Conservation (phyloP, 2,113 vertebrate genomes). For the Salvelinus namaycush region DNA sequence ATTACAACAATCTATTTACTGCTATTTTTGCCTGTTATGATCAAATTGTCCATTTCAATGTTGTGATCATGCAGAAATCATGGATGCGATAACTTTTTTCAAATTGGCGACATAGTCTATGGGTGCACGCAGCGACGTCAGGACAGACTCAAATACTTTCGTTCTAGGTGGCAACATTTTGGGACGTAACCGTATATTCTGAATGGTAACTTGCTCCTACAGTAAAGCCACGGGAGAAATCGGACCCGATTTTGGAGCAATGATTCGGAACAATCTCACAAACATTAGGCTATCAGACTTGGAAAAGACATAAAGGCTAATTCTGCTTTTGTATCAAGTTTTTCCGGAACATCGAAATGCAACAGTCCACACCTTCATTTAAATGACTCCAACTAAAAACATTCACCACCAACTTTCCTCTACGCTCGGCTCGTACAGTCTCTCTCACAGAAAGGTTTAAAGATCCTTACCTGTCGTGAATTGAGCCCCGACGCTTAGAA, state of each 20-base stretch:
- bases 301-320: no score
- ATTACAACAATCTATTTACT: not conserved
- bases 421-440: not conserved
- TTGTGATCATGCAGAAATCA: not conserved
- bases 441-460: conserved; percentile 4
- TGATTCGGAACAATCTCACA: not conserved
- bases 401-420: conserved; percentile 21
- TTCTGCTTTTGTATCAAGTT: conserved; percentile 3
- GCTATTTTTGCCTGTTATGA: not conserved
- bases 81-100: not conserved
- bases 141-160: no score
- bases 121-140: not conserved
- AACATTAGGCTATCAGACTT: not conserved
- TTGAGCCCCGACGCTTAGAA: conserved; percentile 32
- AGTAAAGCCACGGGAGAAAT: not conserved
- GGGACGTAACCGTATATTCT: not conserved
- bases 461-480: conserved; percentile 45
- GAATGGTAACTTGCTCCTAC: not conserved
- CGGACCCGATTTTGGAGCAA: not conserved
- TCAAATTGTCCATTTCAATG: not conserved
- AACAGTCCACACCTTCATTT: conserved; percentile 14
- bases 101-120: not conserved
- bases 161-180: not conserved
- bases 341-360: not conserved
- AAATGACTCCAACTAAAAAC: not conserved